Evolutionary conservation across 2,888 invertebrate species (phyloP), one percentile per base, ranked within the genome.

Genomic region (Rhyacophila evoluta): DNA sequence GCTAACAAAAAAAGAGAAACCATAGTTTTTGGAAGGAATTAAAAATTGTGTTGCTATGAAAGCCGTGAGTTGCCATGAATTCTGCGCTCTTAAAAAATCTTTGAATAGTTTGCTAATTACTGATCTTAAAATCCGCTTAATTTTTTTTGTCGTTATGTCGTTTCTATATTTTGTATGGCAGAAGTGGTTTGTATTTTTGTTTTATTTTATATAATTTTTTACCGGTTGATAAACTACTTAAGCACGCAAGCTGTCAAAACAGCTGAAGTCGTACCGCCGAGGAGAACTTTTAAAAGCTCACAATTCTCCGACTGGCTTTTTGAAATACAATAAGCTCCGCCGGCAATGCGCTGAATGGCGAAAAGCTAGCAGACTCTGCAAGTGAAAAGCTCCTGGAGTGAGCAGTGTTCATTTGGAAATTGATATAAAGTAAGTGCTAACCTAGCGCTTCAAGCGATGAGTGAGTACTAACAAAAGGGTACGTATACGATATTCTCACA

Each of bases 351-450:
- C 6, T 25, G 55, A 25, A 19, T 25, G 25, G 25, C 10, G 15
- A 15, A 55, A 55, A 55, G 55, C 55, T 10, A 55, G 55, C 10
- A 19, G 19, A 55, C 55, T 8, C 55, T 55, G 55, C 55, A 55
- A 55, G 55, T 55, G 55, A 55, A 39, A 55, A 19, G 15, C 55
- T 55, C 8, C 19, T 12, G 15, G 10, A 55, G 55, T 55, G 55
- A 55, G 36, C 28, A 37, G 67, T 38, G 70, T 33, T 75, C 70
- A 75, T 75, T 70, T 70, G 70, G 37, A 75, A 55, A 75, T 75
- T 75, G 70, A 75, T 75, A 74, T 75, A 70, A 38, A 75, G 70
- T 70, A 68, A 75, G 75, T 75, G 70, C 75, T 38, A 38, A 70
- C 33, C 74, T 74, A 10, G 12, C 74, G 39, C 33, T 39, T 29